Evolutionary conservation across 2,888 invertebrate species (phyloP).

Genomic region (Aromia moschata): DNA sequence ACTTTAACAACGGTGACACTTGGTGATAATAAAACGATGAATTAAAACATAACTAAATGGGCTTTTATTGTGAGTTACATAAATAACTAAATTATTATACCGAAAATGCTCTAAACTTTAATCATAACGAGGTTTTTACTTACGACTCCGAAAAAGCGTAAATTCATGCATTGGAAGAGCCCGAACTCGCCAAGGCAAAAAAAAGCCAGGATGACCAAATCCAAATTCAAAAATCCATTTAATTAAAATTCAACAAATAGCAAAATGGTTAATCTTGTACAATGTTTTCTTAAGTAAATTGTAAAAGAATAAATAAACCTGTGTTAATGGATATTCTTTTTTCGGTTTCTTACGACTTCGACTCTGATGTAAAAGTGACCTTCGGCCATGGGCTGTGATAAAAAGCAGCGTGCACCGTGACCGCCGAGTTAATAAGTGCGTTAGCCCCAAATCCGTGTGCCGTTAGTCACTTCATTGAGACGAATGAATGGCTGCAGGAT

Average conservation of each 20-base stretch:
- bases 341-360: conserved; percentile 32
- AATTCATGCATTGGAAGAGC: neutral
- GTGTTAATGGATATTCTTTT: too few species aligned
- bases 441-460: neutral
- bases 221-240: neutral
- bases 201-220: neutral
- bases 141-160: neutral
- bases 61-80: too few species aligned
- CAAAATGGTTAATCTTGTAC: too few species aligned
- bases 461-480: neutral
- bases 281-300: too few species aligned
- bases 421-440: conserved; percentile 6
- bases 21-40: too few species aligned
- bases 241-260: too few species aligned
- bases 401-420: neutral
- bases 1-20: too few species aligned
- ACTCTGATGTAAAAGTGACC: conserved; percentile 33
- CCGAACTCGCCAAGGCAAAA: neutral
- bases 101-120: too few species aligned
- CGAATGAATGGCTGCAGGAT: too few species aligned
- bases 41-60: too few species aligned
- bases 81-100: too few species aligned
- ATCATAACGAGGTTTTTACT: neutral
- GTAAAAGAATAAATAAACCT: too few species aligned
- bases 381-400: conserved; percentile 39